Base-by-base conservation (phyloP, 2,888 invertebrate species). In the Zaprionus bogoriensis region DNA sequence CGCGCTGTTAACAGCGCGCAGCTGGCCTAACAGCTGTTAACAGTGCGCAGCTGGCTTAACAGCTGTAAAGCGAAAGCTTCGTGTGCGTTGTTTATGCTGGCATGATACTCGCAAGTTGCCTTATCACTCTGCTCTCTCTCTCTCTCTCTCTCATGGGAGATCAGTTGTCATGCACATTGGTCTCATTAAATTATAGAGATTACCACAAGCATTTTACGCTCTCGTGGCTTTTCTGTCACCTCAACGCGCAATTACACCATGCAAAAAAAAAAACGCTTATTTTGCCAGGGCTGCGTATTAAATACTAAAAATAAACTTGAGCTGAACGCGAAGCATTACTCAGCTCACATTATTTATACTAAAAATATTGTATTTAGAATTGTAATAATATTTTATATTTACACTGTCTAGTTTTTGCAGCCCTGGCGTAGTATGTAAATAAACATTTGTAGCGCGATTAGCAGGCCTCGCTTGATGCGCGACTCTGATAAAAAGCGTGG, bases 41-140 rank as follows among this genome's bases (percentile, higher is more conserved):
- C 50, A 52, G 30, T 28, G 28, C 12, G 1, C 17, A 32, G 25
- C 48, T 36, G 48, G 9, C 10, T 59, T 52, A 28, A 39, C 52
- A 52, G 46, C 27, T 36, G 48, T 38, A 17, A 36, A 17, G 32
- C 14, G 17, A 9, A 17, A 36, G 32, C 32, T 22, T 36, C 47
- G 12, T n/a, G 45, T 28, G n/a, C 5, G 12, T 36, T 17, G 3
- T 10, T 45, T 48, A 10, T 50, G 30, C 10, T 50, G 3, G 19
- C 1, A 46, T 73, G 68, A 73, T 28, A 67, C 27, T 2, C 47
- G 12, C 12, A 3, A 14, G 4, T 10, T 41, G n/a, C n/a, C n/a
- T n/a, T n/a, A n/a, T n/a, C n/a, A n/a, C n/a, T n/a, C n/a, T n/a
- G n/a, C n/a, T n/a, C n/a, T n/a, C n/a, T n/a, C n/a, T n/a, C n/a